These are phyloP conservation scores for Thamnophis elegans DNA, from an alignment of 2,797 vertebrate genomes.

Conservation along the genomic window DNA sequence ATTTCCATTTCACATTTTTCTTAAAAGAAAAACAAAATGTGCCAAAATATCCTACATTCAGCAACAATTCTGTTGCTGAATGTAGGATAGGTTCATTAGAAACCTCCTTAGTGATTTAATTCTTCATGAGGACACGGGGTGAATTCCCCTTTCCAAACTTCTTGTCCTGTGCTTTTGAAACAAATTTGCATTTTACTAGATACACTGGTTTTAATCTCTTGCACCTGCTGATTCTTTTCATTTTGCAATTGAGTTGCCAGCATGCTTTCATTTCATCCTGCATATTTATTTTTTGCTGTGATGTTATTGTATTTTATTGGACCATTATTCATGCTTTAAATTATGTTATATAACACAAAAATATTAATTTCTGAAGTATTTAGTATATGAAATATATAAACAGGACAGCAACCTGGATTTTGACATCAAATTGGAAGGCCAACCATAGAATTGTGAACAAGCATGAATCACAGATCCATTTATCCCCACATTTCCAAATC, in stretches of 20 bases:
- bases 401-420: background rate
- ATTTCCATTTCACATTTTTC: background rate
- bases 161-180: background rate
- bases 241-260: background rate
- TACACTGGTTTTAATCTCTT: background rate
- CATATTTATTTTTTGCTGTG: background rate
- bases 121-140: background rate
- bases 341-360: background rate
- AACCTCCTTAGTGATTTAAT: background rate
- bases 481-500: background rate
- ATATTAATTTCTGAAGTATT: background rate
- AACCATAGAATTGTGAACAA: background rate
- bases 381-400: background rate
- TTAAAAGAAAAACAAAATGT: too few relatives aligned
- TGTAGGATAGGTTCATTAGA: background rate
- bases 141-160: background rate
- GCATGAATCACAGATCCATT: background rate
- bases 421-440: background rate
- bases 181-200: background rate
- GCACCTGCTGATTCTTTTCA: background rate
- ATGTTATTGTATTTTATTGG: background rate
- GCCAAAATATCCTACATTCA: too few relatives aligned
- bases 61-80: background rate
- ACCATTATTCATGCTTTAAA: background rate
- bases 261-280: background rate